Evolutionary conservation across 2,888 invertebrate genomes (phyloP).

Genomic region (Drosophila paranaensis): DNA sequence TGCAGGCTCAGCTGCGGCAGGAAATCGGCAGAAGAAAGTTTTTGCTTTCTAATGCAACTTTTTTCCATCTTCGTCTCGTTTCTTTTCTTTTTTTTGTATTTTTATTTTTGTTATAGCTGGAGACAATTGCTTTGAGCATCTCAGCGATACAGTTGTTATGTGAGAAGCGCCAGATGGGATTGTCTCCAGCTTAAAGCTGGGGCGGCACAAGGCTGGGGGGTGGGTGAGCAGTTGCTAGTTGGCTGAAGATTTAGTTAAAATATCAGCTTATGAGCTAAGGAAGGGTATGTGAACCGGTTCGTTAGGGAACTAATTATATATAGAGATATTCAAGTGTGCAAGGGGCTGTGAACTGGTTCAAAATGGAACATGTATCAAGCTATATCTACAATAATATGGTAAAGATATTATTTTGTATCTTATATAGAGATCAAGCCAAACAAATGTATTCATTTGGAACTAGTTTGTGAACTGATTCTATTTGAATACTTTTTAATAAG

Average conservation of each 20-base stretch:
- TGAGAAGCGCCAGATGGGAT: slow-evolving; percentile 55
- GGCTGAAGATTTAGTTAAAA: slow-evolving; percentile 3
- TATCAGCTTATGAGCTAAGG: slow-evolving; percentile 13
- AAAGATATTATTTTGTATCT: no score
- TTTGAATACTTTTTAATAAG: background rate
- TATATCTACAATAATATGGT: no score
- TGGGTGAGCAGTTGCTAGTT: background rate
- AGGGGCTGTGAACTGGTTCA: no score
- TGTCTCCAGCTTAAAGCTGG: slow-evolving; percentile 37
- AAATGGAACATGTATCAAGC: no score
- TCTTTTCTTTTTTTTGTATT: background rate
- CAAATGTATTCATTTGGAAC: no score
- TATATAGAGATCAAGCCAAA: no score
- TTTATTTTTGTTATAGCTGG: slow-evolving; percentile 2
- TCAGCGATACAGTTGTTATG: slow-evolving; percentile 46
- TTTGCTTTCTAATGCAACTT: slow-evolving; percentile 71
- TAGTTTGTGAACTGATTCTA: background rate
- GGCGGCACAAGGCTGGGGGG: background rate
- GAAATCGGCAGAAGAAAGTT: slow-evolving; percentile 65
- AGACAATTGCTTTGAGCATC: slow-evolving; percentile 47
- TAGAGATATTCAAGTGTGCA: background rate
- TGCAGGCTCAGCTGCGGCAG: slow-evolving; percentile 53
- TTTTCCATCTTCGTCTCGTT: slow-evolving; percentile 14
- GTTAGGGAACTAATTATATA: background rate
- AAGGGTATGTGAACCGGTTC: background rate